These are phyloP conservation scores for Drosophila pseudotakahashii DNA, from an alignment of 2,888 invertebrate genomes.

Conservation along the genomic window DNA sequence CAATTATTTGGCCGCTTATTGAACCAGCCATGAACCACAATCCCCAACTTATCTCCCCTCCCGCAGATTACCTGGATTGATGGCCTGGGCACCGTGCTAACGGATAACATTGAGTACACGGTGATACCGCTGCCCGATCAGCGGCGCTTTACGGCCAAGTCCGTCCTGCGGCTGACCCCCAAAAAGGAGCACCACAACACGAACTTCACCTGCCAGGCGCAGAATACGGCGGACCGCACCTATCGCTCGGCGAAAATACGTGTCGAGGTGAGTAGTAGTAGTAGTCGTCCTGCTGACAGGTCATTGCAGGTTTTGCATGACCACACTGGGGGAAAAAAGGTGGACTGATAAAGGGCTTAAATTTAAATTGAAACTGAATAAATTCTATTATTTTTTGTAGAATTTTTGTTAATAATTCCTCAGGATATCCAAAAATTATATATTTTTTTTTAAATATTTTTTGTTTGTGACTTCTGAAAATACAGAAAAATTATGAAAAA, in stretches of 20 bases:
- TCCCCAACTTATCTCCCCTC: neutral
- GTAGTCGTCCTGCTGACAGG: constrained; percentile 13
- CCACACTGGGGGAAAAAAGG: neutral
- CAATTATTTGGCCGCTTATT: constrained; percentile 14
- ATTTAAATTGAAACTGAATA: too few species aligned
- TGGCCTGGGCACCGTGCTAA: constrained; percentile 92
- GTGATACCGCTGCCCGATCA: constrained; percentile 91
- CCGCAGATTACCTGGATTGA: constrained; percentile 95
- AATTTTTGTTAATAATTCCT: too few species aligned
- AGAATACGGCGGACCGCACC: constrained; percentile 94
- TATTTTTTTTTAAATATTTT: too few species aligned
- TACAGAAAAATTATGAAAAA: too few species aligned
- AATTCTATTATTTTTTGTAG: too few species aligned
- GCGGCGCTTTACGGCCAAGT: constrained; percentile 93
- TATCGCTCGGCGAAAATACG: constrained; percentile 92
- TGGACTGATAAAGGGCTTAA: too few species aligned
- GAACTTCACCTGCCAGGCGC: constrained; percentile 95
- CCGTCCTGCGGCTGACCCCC: constrained; percentile 92
- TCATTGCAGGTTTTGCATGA: constrained; percentile 42
- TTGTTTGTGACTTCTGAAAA: too few species aligned
- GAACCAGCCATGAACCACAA: constrained; percentile 14
- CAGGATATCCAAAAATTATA: too few species aligned
- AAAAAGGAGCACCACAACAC: constrained; percentile 95
- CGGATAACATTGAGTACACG: constrained; percentile 91
- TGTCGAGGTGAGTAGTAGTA: constrained; percentile 88